Evolutionary conservation across 37 sponge, comb jelly and placozoan species (phyloP), one percentile per base, ranked within the genome.

Genomic region (Chondrilla cf. caribensis): DNA sequence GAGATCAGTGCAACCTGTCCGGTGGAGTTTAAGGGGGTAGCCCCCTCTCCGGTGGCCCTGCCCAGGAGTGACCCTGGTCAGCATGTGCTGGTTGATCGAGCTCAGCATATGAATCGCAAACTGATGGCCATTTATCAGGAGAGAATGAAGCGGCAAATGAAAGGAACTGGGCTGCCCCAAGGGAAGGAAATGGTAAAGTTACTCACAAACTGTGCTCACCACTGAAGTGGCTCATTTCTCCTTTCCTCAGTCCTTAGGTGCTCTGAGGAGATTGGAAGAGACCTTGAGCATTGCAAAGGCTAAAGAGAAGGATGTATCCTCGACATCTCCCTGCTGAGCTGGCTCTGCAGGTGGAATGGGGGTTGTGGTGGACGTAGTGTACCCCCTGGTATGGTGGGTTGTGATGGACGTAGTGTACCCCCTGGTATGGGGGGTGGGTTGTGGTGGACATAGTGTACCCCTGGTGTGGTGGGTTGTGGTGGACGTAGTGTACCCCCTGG

Each of bases 41-140:
- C 9, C 51, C 6, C 51, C 11, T 14, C 51, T 47, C 51, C 51
- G 9, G 11, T 6, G 6, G 9, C 51, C 51, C 6, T 14, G 11
- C 51, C 51, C 9, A 47, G 51, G 11, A 47, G 51, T 47, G 51
- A 47, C 11, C 51, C 51, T 14, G 51, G 51, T 14, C 51, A 47
- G 51, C 51, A 47, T 11, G 11, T 47, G 19, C 22, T 26, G 28
- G 24, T 26, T 60, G 28, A 60, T 26, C 64, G 29, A 22, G 28
- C 64, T 60, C 64, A 22, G 64, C 64, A 8, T 33, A 67, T 29
- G 32, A 7, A 33, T 29, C 68, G 35, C n/a, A 66, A 87, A 60
- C 77, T 93, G 85, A 93, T 93, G 89, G 67, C 77, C 39, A 83
- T 84, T 36, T 93, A 93, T 77, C 89, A 93, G 75, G 82, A 86